Evolutionary conservation across 2,113 vertebrate genomes (phyloP).

Genomic region (Bambusicola thoracicus): DNA sequence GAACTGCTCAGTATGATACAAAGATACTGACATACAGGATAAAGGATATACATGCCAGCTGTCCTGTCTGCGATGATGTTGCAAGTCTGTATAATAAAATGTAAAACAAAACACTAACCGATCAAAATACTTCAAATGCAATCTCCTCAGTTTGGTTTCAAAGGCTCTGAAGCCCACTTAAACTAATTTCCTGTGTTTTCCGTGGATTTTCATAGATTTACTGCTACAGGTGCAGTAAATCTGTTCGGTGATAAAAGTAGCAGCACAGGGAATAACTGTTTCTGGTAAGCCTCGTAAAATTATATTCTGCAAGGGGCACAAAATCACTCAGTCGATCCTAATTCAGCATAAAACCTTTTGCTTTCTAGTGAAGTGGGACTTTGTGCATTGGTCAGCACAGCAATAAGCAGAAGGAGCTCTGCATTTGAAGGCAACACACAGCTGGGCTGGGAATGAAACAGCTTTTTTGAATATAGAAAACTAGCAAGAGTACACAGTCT

Average conservation of each 20-base stretch:
- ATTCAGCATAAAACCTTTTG: constrained; percentile 25
- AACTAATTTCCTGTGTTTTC: constrained; percentile 49
- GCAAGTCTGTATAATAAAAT: neutral
- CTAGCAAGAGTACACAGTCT: neutral
- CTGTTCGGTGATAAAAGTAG: constrained; percentile 36
- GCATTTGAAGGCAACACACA: neutral
- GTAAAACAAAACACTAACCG: neutral
- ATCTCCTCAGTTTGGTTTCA: constrained; percentile 28
- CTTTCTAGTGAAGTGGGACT: neutral
- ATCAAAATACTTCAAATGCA: neutral
- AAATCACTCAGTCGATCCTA: neutral
- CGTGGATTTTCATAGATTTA: constrained; percentile 45
- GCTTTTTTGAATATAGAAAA: neutral
- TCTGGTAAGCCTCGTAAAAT: constrained; percentile 54
- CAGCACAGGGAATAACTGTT: constrained; percentile 22
- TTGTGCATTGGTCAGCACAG: neutral
- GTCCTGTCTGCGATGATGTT: neutral
- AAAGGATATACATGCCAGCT: neutral
- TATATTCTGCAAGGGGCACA: constrained; percentile 27
- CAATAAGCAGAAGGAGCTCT: neutral
- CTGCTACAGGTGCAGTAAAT: constrained; percentile 21
- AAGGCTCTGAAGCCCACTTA: constrained; percentile 22
- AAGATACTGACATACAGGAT: neutral
- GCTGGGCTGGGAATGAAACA: neutral
- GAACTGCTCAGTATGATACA: neutral